Evolutionary conservation across 2,888 invertebrate species (phyloP).

Genomic region (Oscheius sp.): DNA sequence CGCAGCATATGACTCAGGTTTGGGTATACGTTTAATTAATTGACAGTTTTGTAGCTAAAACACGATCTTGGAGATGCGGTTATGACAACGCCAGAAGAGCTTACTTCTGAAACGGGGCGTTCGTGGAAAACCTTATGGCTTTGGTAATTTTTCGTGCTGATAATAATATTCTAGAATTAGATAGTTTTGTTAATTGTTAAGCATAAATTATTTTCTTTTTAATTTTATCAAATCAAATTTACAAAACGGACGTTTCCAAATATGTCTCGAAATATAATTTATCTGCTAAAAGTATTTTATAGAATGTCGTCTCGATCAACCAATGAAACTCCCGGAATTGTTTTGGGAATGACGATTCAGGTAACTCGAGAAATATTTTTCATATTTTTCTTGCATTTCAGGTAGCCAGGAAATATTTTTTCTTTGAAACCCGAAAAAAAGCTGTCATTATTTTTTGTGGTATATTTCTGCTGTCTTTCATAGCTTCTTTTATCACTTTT

Average conservation of each 20-base stretch:
- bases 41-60: constrained; percentile 39
- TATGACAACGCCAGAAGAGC: constrained; percentile 24
- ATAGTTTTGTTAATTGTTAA: constrained; percentile 19
- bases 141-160: constrained; percentile 29
- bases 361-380: too few relatives aligned
- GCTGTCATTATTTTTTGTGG: constrained; percentile 63
- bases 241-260: not conserved
- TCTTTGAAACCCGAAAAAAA: constrained; percentile 59
- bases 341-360: constrained; percentile 4
- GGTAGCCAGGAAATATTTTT: constrained; percentile 61
- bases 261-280: not conserved
- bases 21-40: not conserved
- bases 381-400: constrained; percentile 28
- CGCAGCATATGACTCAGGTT: constrained; percentile 45
- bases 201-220: constrained; percentile 9
- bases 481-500: constrained; percentile 49
- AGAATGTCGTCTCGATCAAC: constrained; percentile 1
- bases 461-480: constrained; percentile 56
- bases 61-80: constrained; percentile 52
- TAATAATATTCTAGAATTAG: constrained; percentile 2
- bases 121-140: constrained; percentile 51
- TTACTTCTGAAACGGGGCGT: constrained; percentile 25
- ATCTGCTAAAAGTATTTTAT: not conserved
- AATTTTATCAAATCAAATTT: not conserved
- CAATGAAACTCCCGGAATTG: not conserved